Evolutionary conservation across 2,797 vertebrate genomes (phyloP).

Genomic region (Balearica regulorum): DNA sequence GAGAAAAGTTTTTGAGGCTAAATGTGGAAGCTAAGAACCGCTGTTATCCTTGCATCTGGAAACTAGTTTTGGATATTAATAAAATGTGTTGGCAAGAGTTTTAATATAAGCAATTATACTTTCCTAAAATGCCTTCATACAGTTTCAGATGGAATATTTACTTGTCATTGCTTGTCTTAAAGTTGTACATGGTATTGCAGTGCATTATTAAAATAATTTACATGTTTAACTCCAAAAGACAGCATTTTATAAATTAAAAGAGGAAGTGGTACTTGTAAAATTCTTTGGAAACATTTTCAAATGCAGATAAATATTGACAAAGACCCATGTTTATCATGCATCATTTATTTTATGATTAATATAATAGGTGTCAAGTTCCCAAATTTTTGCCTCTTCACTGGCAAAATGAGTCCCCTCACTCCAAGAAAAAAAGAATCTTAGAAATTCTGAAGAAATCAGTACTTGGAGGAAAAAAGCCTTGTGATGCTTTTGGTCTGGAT

Average conservation of each 20-base stretch:
- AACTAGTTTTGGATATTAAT: not conserved
- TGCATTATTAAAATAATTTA: not conserved
- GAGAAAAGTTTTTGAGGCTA: not conserved
- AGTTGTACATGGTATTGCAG: not conserved
- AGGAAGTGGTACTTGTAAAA: not conserved
- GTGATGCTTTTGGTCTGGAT: rapidly evolving
- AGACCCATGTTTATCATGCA: not conserved
- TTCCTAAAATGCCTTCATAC: not conserved
- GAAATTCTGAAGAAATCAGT: not conserved
- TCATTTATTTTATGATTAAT: not conserved
- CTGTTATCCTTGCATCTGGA: not conserved
- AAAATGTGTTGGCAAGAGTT: not conserved
- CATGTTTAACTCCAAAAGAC: not conserved
- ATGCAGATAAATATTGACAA: not conserved
- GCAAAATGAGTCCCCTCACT: not conserved
- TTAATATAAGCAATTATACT: not conserved
- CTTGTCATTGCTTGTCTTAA: not conserved
- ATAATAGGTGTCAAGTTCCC: not conserved
- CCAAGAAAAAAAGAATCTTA: not conserved
- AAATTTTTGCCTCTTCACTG: not conserved
- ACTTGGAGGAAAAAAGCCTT: not conserved
- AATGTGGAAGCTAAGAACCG: not conserved
- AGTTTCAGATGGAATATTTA: not conserved
- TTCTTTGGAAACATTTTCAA: not conserved
- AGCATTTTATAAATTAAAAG: not conserved